These are phyloP conservation scores for Macrobrachium rosenbergii DNA, from an alignment of 1,140 invertebrate species.

Conservation along the genomic window DNA sequence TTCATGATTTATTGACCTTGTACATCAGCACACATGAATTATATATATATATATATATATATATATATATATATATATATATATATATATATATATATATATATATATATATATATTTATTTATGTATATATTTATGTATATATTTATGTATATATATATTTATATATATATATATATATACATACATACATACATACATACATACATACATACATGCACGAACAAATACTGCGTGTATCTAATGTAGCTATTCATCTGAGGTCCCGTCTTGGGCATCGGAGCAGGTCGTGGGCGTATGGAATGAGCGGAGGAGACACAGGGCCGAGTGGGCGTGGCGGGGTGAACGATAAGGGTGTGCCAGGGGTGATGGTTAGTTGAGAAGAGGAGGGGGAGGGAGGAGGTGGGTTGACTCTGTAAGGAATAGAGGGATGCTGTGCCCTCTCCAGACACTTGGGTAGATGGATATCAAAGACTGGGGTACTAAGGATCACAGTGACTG, in stretches of 20 bases:
- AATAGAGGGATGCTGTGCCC: no score
- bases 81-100: no score
- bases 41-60: conserved; percentile 40
- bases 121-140: conserved; percentile 32
- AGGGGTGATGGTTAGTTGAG: no score
- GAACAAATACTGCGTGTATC: neutral
- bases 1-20: no score
- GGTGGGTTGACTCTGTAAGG: no score
- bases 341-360: no score
- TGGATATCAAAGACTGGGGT: no score
- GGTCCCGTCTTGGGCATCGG: neutral
- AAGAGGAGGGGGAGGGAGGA: no score
- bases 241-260: neutral
- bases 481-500: no score
- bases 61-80: no score
- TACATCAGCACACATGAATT: neutral
- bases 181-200: conserved; percentile 21
- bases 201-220: conserved; percentile 8
- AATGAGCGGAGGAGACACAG: neutral
- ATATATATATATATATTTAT: conserved; percentile 32
- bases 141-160: conserved; percentile 25
- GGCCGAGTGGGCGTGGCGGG: no score
- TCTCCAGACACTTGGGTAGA: no score
- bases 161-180: conserved; percentile 38
- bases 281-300: neutral